phyloP scores from a whole-genome alignment of 2,888 invertebrate species.

The Tetragonisca angustula region DNA sequence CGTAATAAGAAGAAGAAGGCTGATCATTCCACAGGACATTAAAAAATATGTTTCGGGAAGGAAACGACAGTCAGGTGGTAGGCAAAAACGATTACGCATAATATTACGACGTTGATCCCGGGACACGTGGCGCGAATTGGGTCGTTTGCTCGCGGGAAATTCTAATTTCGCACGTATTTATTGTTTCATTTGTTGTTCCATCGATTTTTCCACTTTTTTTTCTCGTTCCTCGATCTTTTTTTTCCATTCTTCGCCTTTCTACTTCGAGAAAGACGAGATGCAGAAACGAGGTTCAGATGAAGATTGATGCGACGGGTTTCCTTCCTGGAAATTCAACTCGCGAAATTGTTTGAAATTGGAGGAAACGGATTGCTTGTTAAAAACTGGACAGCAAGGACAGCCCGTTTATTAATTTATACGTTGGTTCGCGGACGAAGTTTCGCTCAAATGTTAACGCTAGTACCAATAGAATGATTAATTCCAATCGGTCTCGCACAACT shows the following conservation, averaged over 20 bases:
- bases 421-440: not conserved
- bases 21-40: conserved; percentile 27
- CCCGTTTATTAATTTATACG: conserved; percentile 37
- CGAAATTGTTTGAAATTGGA: conserved; percentile 35
- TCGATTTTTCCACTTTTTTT: not conserved
- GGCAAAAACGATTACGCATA: conserved; percentile 78
- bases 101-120: conserved; percentile 76
- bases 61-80: conserved; percentile 74
- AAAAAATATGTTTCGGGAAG: conserved; percentile 14
- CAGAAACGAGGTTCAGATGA: conserved; percentile 33
- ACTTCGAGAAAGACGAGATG: not conserved
- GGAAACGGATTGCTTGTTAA: conserved; percentile 13
- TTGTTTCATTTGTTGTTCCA: conserved; percentile 9
- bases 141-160: conserved; percentile 70
- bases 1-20: not conserved
- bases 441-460: not conserved
- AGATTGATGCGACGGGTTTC: conserved; percentile 43
- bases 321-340: conserved; percentile 16
- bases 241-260: not conserved
- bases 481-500: too few species aligned
- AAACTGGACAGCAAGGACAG: not conserved
- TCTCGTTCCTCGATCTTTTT: not conserved
- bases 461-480: too few species aligned
- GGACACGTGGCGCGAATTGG: conserved; percentile 78
- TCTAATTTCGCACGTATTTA: conserved; percentile 69